Percentiles rank a stretch among this genome's conserved stretches.
Evolutionary conservation across 2,113 vertebrate genomes (phyloP).

Genomic region (Isichthys henryi): DNA sequence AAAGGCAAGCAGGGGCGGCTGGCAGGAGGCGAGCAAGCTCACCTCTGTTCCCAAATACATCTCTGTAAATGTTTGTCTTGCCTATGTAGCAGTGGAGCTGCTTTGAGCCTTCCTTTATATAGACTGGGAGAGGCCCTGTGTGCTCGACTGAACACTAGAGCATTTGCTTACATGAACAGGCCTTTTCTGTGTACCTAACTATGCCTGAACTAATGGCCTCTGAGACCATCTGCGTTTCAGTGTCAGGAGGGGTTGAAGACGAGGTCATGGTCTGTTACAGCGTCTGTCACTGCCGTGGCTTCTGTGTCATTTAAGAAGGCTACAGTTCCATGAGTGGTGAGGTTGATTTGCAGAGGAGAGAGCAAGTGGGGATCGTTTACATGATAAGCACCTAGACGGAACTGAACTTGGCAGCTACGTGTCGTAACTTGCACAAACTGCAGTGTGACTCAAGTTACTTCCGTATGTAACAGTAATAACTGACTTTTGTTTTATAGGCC

Average conservation of each 20-base stretch:
- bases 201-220: neutral
- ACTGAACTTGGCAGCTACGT: neutral
- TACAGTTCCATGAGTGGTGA: neutral
- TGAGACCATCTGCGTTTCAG: neutral
- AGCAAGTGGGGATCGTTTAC: neutral
- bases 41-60: neutral
- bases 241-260: neutral
- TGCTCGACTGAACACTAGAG: neutral
- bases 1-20: neutral
- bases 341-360: neutral
- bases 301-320: neutral
- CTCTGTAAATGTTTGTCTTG: neutral
- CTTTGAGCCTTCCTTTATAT: neutral
- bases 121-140: neutral
- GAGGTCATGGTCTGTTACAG: neutral
- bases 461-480: neutral
- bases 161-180: neutral
- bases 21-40: neutral
- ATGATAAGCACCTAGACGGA: neutral
- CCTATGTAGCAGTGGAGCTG: neutral
- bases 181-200: neutral
- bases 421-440: neutral
- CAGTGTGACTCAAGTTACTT: neutral
- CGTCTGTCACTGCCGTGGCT: neutral
- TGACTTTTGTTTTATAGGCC: neutral